A percentile compares a stretch with the other conserved stretches of the same genome.
phyloP scores from a whole-genome alignment of 2,113 vertebrate species.

The Ciconia boyciana region DNA sequence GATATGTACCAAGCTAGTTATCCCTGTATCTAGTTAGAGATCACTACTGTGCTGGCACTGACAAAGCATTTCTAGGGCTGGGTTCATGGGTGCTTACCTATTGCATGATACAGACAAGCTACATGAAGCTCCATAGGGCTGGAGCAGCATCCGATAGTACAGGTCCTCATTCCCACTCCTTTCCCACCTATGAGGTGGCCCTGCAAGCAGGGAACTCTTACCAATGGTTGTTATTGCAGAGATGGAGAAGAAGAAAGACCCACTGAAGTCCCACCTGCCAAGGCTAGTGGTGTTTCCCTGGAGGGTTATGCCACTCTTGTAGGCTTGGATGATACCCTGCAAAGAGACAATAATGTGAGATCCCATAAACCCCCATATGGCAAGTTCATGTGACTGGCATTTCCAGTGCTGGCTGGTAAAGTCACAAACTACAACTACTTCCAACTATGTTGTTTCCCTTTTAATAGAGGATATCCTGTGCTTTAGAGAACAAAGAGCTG shows the following conservation, averaged over 20 bases:
- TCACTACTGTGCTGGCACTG: not conserved
- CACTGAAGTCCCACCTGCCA: constrained; percentile 86
- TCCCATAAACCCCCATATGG: not conserved
- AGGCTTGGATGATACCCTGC: constrained; percentile 75
- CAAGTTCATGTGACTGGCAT: not conserved
- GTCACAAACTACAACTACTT: not conserved
- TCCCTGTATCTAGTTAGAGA: not conserved
- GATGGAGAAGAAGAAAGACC: constrained; percentile 90
- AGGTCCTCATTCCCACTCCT: not conserved
- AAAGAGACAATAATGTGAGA: not conserved
- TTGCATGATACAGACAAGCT: not conserved
- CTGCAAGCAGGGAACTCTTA: constrained; percentile 38
- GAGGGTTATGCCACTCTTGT: constrained; percentile 78
- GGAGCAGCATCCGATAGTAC: not conserved
- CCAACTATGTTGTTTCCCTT: not conserved
- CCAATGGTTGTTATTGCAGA: constrained; percentile 91
- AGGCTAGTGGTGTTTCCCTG: constrained; percentile 77
- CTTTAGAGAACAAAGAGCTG: not conserved
- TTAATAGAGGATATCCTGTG: not conserved
- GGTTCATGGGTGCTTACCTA: not conserved
- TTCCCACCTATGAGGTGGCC: not conserved
- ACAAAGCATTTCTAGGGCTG: not conserved
- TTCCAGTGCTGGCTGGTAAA: not conserved
- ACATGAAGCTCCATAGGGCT: not conserved
- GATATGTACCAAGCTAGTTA: not conserved